phyloP scores from a whole-genome alignment of 2,888 invertebrate genomes.

The Sinopyrophorus schimmeli region DNA sequence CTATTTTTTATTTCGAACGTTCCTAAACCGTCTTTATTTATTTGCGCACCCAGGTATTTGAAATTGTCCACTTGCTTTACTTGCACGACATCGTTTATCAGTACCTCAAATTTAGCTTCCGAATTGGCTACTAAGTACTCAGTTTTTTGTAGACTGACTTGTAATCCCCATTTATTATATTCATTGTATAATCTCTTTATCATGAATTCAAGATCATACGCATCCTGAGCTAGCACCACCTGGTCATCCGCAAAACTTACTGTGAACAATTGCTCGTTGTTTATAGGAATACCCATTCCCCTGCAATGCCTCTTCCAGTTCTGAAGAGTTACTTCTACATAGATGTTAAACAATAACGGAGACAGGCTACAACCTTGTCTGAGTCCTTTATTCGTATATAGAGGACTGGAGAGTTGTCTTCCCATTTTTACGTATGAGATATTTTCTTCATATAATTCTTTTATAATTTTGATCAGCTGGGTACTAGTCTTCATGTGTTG shows the following conservation, averaged over 20 bases:
- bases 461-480: constrained; percentile 3
- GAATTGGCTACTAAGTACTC: background rate
- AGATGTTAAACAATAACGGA: constrained; percentile 8
- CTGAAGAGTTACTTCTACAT: constrained; percentile 1
- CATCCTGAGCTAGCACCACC: constrained; percentile 1
- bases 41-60: constrained; percentile 5
- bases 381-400: constrained; percentile 2
- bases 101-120: constrained; percentile 1
- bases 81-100: background rate
- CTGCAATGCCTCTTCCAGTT: constrained; percentile 3
- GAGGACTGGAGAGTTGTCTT: constrained; percentile 4
- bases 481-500: background rate
- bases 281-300: constrained; percentile 3
- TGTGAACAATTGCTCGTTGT: constrained; percentile 2
- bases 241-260: constrained; percentile 3
- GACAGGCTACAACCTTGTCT: constrained; percentile 6
- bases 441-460: constrained; percentile 1
- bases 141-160: constrained; percentile 2
- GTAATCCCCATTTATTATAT: background rate
- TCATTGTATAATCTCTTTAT: constrained; percentile 7
- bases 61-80: constrained; percentile 3
- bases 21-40: background rate
- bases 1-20: constrained; percentile 2
- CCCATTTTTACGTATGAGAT: constrained; percentile 4
- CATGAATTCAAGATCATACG: constrained; percentile 2